Percentiles rank a stretch among this genome's conserved stretches.
Conservation (phyloP, 2,797 vertebrate species). For the Agapornis canus region DNA sequence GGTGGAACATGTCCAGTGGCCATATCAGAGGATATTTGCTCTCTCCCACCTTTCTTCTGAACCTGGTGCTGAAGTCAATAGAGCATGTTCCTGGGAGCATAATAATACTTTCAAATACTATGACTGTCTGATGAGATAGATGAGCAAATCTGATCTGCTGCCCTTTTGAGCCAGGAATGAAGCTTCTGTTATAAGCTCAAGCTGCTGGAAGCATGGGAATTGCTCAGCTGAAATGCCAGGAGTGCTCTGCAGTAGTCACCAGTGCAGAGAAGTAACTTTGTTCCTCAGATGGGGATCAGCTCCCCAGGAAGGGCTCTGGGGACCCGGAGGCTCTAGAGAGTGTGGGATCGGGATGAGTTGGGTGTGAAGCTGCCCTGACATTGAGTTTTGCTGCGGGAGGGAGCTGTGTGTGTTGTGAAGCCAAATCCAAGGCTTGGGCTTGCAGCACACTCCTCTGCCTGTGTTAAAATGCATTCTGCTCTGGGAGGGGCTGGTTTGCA, state of each 20-base stretch:
- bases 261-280: background rate
- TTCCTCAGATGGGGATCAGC: no score
- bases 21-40: background rate
- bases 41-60: background rate
- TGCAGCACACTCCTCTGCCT: background rate
- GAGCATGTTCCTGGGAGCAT: background rate
- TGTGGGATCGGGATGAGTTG: fast-evolving
- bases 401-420: fast-evolving
- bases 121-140: background rate
- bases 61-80: background rate
- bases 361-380: background rate
- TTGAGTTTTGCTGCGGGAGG: fast-evolving
- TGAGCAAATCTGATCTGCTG: background rate
- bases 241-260: background rate
- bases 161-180: background rate
- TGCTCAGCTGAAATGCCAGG: background rate
- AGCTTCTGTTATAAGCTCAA: background rate
- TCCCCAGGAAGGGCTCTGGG: fast-evolving
- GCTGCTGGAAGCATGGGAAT: background rate
- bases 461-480: background rate
- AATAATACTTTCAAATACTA: background rate
- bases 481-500: background rate
- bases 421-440: background rate
- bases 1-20: background rate
- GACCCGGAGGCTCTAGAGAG: fast-evolving